A percentile compares a stretch with the other conserved stretches of the same genome.
Conservation (phyloP, 2,888 invertebrate species). For the Drosophila tanythrix region DNA sequence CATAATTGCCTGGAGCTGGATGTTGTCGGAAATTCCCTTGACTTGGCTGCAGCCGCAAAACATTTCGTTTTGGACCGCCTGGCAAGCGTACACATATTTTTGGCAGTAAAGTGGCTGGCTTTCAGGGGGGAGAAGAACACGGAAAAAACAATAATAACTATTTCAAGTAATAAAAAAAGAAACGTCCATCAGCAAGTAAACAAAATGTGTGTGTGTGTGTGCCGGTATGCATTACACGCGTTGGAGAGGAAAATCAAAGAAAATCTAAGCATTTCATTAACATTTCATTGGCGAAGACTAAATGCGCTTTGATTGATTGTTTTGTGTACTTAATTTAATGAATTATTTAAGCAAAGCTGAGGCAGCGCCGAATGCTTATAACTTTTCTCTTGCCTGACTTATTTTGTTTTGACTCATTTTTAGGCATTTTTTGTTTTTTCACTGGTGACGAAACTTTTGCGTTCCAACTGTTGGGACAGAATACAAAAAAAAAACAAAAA, state of each 20-base stretch:
- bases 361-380: constrained; percentile 56
- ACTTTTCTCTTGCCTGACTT: constrained; percentile 54
- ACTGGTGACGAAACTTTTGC: constrained; percentile 45
- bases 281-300: constrained; percentile 61
- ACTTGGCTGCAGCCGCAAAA: constrained; percentile 33
- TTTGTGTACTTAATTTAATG: constrained; percentile 80
- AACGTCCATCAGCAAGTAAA: not conserved
- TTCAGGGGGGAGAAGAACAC: not conserved
- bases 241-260: constrained; percentile 39
- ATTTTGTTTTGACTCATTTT: constrained; percentile 49
- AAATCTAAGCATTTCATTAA: constrained; percentile 65
- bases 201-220: not conserved
- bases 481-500: constrained; percentile 15
- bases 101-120: constrained; percentile 1
- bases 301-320: constrained; percentile 79
- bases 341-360: constrained; percentile 74
- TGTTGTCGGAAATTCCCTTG: constrained; percentile 41
- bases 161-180: constrained; percentile 1
- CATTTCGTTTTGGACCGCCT: constrained; percentile 28
- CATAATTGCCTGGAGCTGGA: constrained; percentile 58
- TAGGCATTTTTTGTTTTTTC: constrained; percentile 42
- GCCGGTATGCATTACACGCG: not conserved
- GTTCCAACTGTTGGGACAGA: constrained; percentile 22
- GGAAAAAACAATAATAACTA: not conserved
- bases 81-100: constrained; percentile 2